Conservation (phyloP, 2,888 invertebrate species). For the Pheosia gnoma region DNA sequence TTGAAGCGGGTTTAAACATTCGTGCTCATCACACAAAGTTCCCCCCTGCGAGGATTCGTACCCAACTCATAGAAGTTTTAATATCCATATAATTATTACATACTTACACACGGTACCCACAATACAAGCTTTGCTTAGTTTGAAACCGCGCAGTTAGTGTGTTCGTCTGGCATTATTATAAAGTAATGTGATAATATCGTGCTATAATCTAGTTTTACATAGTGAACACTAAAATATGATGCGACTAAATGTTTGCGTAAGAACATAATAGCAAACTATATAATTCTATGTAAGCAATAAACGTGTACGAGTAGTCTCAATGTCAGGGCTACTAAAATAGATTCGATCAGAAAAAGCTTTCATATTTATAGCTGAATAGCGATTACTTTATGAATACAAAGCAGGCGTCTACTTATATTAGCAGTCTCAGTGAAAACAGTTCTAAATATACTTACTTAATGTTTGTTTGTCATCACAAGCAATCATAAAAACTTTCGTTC, state of each 20-base stretch:
- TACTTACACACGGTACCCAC: too few relatives aligned
- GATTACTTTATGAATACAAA: background rate
- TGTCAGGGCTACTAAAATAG: slow-evolving; percentile 2
- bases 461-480: background rate
- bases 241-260: background rate
- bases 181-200: too few relatives aligned
- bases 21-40: too few relatives aligned
- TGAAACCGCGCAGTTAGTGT: too few relatives aligned
- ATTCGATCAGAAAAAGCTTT: background rate
- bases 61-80: too few relatives aligned
- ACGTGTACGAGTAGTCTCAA: background rate
- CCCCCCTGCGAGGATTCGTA: too few relatives aligned
- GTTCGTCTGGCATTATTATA: too few relatives aligned
- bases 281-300: background rate
- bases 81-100: too few relatives aligned
- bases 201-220: background rate
- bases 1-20: too few relatives aligned
- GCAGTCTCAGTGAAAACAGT: background rate
- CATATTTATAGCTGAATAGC: background rate
- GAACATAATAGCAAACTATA: background rate
- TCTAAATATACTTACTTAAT: background rate
- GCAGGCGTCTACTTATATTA: background rate
- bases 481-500: background rate
- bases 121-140: too few relatives aligned
- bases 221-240: background rate